Evolutionary conservation across 1,140 invertebrate species (phyloP), one percentile per base, ranked within the genome.

Genomic region (Habropoda laboriosa): DNA sequence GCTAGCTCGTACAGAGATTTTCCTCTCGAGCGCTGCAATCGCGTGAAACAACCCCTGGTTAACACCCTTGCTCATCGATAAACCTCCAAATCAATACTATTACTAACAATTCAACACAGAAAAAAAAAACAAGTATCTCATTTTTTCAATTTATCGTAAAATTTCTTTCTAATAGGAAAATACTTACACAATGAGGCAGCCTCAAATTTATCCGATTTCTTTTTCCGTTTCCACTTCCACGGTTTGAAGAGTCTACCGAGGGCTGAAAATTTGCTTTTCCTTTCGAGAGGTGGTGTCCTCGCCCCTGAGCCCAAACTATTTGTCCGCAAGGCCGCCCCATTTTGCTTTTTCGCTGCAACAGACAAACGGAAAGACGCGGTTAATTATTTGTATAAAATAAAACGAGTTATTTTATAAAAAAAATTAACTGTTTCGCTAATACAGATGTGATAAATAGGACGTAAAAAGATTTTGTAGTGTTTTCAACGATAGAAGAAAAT

Each of bases 191-290:
- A 96, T 89, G 97, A 98, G 86, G 98, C 96, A 87, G 98, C 97
- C 93, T 99, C 98, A 90, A 99, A 98, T 93, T 98, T 98, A 91
- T 99, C 98, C 74, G 97, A 98, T 94, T 99, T 99, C 95, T 99
- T 98, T 97, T 98, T 99, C 93, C 98, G 95, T 94, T 98, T 98
- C 98, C 98, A 99, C 93, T 99, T 99, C 98, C 98, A 99, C 7
- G 98, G 98, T 94, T 99, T 99, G 92, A 99, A 98, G 87, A 99
- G 95, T 93, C 97, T 96, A 85, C 98, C 98, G 89, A 99, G 94
- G 60, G 97, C 97, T 45, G 98, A 97, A 92, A 99, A 96, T 92
- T 98, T 98, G 89, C 97, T 98, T 93, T 98, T 98, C 83, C 97
- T 95, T 93, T 97, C 97, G 77, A 96, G 94, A 83, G 96, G 96